phyloP scores from a whole-genome alignment of 2,797 vertebrate species.

The Coendou prehensilis region DNA sequence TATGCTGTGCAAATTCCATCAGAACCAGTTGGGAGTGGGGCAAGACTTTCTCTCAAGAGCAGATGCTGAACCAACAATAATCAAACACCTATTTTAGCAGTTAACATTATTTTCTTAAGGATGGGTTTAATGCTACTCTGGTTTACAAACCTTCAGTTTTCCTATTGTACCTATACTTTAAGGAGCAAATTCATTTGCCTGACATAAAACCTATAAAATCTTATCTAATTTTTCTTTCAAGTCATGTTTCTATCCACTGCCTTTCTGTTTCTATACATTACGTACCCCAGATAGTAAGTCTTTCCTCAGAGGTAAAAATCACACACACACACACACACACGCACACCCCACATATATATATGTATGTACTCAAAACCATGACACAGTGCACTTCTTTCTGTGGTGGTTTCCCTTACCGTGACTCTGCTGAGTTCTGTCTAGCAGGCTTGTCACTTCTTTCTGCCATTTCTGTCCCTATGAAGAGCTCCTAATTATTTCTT shows the following conservation, averaged over 20 bases:
- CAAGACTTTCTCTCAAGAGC: neutral
- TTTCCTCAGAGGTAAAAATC: neutral
- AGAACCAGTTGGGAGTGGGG: neutral
- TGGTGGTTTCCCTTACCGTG: neutral
- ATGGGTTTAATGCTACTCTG: neutral
- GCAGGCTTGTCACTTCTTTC: neutral
- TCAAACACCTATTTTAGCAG: too few species aligned
- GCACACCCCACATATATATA: neutral
- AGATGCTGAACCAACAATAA: neutral
- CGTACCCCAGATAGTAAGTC: neutral
- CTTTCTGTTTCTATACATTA: neutral
- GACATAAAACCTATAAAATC: neutral
- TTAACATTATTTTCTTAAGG: neutral
- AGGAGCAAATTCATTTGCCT: neutral
- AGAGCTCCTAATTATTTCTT: neutral
- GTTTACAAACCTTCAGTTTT: neutral
- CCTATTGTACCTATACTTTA: neutral
- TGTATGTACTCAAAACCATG: neutral
- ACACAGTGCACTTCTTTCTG: neutral
- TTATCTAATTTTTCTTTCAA: neutral
- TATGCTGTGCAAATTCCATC: neutral
- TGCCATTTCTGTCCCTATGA: neutral
- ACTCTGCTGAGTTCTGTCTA: neutral
- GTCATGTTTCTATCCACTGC: neutral
- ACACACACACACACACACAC: neutral